A percentile compares a stretch with the other conserved stretches of the same genome.
Conservation (phyloP, 1,140 invertebrate species). For the Drosophila nasuta region DNA sequence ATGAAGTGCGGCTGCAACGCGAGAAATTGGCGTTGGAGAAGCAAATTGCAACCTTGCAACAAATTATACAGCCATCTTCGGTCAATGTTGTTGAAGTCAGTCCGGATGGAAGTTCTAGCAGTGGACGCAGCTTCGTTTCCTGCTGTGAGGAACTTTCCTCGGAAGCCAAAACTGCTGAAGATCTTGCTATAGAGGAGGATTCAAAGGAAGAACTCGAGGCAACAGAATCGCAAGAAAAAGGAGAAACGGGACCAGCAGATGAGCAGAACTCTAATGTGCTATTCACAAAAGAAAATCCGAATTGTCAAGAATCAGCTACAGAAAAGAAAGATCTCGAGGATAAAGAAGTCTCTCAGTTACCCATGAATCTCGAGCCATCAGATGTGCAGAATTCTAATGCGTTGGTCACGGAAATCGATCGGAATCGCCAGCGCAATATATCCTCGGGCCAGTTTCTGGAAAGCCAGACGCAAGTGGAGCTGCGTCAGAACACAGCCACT, state of each 20-base stretch:
- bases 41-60: constrained; percentile 18
- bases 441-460: constrained; percentile 58
- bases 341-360: background rate
- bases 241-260: background rate
- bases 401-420: constrained; percentile 14
- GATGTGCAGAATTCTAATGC: constrained; percentile 60
- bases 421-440: constrained; percentile 56
- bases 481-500: constrained; percentile 7
- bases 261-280: too few species aligned
- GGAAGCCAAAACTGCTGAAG: background rate
- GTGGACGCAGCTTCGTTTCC: constrained; percentile 52
- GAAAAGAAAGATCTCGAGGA: background rate
- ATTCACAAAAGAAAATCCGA: constrained; percentile 14
- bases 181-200: background rate
- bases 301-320: background rate
- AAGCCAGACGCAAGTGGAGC: constrained; percentile 42
- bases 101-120: constrained; percentile 53
- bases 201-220: background rate
- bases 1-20: constrained; percentile 43
- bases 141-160: constrained; percentile 40
- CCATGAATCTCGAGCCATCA: constrained; percentile 1
- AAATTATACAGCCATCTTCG: background rate
- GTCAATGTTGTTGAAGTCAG: constrained; percentile 8
- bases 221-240: background rate
- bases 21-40: constrained; percentile 30